Conservation (phyloP, 1,140 invertebrate species). For the Coelopa frigida region DNA sequence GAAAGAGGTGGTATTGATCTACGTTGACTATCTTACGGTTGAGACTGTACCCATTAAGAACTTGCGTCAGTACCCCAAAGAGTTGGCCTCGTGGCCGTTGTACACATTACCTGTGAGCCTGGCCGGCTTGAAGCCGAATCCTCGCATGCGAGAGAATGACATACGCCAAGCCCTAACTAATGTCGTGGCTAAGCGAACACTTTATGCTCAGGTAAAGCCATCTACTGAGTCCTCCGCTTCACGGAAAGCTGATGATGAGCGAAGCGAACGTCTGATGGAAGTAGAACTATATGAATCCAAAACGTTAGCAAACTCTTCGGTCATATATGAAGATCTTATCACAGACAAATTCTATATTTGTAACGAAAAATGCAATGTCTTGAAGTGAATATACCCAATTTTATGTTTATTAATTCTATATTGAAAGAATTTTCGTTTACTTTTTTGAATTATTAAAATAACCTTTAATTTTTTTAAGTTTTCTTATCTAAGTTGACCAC, state of each 20-base stretch:
- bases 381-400: neutral
- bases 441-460: neutral
- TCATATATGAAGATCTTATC: neutral
- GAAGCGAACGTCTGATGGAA: neutral
- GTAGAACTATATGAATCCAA: neutral
- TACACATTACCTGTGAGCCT: conserved; percentile 29
- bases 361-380: neutral
- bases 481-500: no score
- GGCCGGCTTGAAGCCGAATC: conserved; percentile 15
- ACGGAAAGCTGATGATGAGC: no score
- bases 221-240: no score
- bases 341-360: neutral
- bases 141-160: conserved; percentile 4
- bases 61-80: conserved; percentile 25
- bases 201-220: neutral
- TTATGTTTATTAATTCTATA: neutral
- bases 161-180: conserved; percentile 6
- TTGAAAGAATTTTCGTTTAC: neutral
- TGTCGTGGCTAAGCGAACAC: conserved; percentile 4
- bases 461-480: neutral
- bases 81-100: conserved; percentile 25
- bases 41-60: conserved; percentile 16
- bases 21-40: conserved; percentile 32
- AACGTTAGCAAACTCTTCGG: neutral
- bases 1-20: conserved; percentile 24